A percentile compares a stretch with the other conserved stretches of the same genome.
These are phyloP conservation scores for Eumacrocentrus americanus DNA, from an alignment of 2,888 invertebrate species.

Conservation along the genomic window DNA sequence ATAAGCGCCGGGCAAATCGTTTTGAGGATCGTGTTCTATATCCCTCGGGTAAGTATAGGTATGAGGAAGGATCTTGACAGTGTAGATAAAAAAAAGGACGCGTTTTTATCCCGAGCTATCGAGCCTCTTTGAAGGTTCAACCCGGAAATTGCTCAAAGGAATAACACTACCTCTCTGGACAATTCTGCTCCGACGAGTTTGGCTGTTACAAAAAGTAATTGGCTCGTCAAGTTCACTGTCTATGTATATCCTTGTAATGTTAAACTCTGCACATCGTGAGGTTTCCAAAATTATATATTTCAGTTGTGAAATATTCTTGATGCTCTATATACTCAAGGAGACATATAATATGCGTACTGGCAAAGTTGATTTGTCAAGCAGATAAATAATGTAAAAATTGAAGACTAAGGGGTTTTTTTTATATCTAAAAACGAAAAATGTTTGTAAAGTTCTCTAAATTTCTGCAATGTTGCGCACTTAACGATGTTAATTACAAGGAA, in stretches of 20 bases:
- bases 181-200: background rate
- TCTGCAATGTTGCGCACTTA: too few species aligned
- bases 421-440: too few species aligned
- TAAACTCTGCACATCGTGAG: background rate
- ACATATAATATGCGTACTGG: too few species aligned
- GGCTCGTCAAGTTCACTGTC: background rate
- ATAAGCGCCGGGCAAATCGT: background rate
- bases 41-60: background rate
- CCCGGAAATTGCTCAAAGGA: background rate
- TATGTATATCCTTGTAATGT: too few species aligned
- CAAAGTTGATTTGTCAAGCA: too few species aligned
- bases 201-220: background rate
- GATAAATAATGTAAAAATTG: too few species aligned
- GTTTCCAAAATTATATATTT: background rate
- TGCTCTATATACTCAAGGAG: too few species aligned
- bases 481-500: too few species aligned
- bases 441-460: too few species aligned
- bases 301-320: too few species aligned
- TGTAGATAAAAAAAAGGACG: background rate
- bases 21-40: background rate
- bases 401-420: too few species aligned
- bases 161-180: background rate
- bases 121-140: background rate
- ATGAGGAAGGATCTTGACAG: background rate
- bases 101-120: background rate